A percentile compares a stretch with the other conserved stretches of the same genome.
These are phyloP conservation scores for Mellivora capensis DNA, from an alignment of 2,113 vertebrate species.

Conservation along the genomic window DNA sequence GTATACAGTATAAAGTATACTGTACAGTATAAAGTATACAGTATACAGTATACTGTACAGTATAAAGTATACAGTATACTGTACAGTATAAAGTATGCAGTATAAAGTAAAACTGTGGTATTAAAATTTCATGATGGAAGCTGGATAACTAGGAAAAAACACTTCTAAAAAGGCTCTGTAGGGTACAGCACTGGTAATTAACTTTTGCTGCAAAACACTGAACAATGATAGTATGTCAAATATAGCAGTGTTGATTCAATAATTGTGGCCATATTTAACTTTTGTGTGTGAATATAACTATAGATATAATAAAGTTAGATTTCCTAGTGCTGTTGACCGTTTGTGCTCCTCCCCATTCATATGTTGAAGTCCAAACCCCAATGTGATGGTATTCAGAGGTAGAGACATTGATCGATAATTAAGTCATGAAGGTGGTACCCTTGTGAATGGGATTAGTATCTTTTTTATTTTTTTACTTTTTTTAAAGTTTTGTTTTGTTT, in stretches of 20 bases:
- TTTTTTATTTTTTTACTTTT: neutral
- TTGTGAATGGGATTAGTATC: neutral
- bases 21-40: too few relatives aligned
- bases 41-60: too few relatives aligned
- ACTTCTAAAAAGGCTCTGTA: fast-evolving
- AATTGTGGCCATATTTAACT: neutral
- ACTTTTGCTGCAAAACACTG: neutral
- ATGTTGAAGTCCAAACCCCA: neutral
- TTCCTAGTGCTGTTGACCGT: neutral
- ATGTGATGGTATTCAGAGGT: neutral
- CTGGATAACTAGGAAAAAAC: neutral
- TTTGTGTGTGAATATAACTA: neutral
- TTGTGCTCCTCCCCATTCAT: neutral
- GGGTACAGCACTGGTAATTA: neutral
- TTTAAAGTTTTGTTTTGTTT: neutral
- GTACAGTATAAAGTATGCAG: too few relatives aligned
- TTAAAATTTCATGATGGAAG: neutral
- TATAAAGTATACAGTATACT: too few relatives aligned
- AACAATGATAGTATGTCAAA: neutral
- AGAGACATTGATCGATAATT: neutral
- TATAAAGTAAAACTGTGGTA: too few relatives aligned
- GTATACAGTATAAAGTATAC: too few relatives aligned
- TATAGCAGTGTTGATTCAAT: neutral
- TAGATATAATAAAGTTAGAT: neutral
- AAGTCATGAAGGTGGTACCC: neutral